Evolutionary conservation across 2,888 invertebrate genomes (phyloP), one percentile per base, ranked within the genome.

Genomic region (Xylota sylvarum): DNA sequence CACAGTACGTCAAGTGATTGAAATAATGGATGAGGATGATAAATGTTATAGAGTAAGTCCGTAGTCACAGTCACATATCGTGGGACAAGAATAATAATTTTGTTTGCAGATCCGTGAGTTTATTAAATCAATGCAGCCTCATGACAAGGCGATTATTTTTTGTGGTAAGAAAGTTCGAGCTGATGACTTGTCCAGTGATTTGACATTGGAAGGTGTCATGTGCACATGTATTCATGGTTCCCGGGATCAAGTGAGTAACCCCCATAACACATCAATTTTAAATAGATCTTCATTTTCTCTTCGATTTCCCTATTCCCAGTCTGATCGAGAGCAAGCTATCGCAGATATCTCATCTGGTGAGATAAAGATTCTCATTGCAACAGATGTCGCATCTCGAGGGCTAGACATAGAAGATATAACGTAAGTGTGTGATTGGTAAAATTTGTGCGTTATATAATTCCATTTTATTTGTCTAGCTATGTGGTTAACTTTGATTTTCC

Each of bases 401-500:
- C 95, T 99, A 69, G 99, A 99, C 91, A 98, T 98, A 69, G 95
- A 96, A 89, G 97, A 97, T 90, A 94, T 97, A 9, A 96, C 97
- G 93, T 96, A 88, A 89, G 88, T 73, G 12, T 73, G 12, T 2
- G 40, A 60, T 56, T 5, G 0, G 27, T 46, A 7, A 14, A 30
- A 23, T 48, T 6, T 4, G 0, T 12, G 0, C 0, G 5, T 32
- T 48, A 0, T 37, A 23, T 32, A 23, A 58, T 19, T 40, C n/a
- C 7, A 46, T 30, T 30, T 14, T 14, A 3, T 52, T 14, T 32
- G n/a, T 64, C 2, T 58, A 92, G 92, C 0, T 90, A 98, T 92
- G 98, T 99, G 1, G 93, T 98, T 30, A 99, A 99, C 92, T 97
- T 95, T 89, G 98, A 99, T 92, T 98, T 98, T 90, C 98, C 98